Base-by-base conservation (phyloP, 1,140 invertebrate species). In the Anadara kagoshimensis region DNA sequence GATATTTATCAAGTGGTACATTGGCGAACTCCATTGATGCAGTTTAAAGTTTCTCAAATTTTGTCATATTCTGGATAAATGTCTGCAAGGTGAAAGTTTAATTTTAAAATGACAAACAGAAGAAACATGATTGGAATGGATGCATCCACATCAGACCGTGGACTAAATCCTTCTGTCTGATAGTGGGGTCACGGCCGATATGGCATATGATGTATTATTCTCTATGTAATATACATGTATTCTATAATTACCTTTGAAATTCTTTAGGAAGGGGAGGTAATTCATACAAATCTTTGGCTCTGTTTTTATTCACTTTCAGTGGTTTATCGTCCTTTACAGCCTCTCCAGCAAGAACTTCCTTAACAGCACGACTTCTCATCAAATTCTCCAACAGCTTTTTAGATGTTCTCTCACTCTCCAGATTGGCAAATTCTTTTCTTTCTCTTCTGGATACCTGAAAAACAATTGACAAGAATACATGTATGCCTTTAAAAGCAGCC, bases 391-490 rank as follows among this genome's bases (percentile, higher is more conserved):
- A 88, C 56, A 97, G 89, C 85, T 97, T 93, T 82, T 93, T 91
- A 83, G 94, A 93, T 51, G 95, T 90, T 85, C 93, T 92, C 66
- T 93, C 93, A 79, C 94, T 93, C 77, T 93, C 93, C 74, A 91
- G 91, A 45, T 88, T 86, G 61, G 94, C 93, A 84, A 94, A 93
- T 75, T 92, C 91, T 87, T 95, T 95, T 82, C 92, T 91, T 83
- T 94, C 93, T 90, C 94, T 93, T 77, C 96, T 91, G 75, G 92
- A 93, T 73, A 92, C 93, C 95, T 96, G 83, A 76, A 91, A 43
- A 16, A 22, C n/a, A 22, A 56, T 24, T 24, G 14, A 56, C 54
- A n/a, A 51, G 53, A 22, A n/a, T 54, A n/a, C n/a, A 54, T 24
- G 53, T 22, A 12, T 54, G 24, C 18, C 24, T n/a, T 54, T 54